phyloP scores from a whole-genome alignment of 2,113 vertebrate genomes.

The Lates calcarifer region DNA sequence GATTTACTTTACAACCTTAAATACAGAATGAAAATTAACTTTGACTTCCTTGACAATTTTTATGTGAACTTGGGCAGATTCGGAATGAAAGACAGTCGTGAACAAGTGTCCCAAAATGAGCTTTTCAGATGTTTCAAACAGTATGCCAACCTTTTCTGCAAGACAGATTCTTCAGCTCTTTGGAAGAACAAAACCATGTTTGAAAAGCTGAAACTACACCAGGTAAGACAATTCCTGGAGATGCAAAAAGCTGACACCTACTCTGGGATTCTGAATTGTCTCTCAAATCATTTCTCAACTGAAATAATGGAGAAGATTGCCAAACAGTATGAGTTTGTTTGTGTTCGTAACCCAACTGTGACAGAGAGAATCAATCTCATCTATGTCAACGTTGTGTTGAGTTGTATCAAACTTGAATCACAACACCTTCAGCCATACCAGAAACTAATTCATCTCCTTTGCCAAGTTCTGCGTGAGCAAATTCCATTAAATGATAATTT shows the following conservation, averaged over 20 bases:
- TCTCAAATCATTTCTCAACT: slow-evolving; percentile 19
- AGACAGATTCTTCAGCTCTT: slow-evolving; percentile 55
- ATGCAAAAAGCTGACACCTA: slow-evolving; percentile 70
- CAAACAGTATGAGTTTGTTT: not conserved
- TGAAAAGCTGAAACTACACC: not conserved
- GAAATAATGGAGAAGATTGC: slow-evolving; percentile 59
- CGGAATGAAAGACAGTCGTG: slow-evolving; percentile 62
- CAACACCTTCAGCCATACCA: rapidly evolving
- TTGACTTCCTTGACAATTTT: slow-evolving; percentile 72
- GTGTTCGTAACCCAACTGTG: rapidly evolving
- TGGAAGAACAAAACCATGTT: slow-evolving; percentile 26
- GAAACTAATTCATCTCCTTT: rapidly evolving
- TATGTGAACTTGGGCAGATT: slow-evolving; percentile 73
- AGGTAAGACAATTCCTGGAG: slow-evolving; percentile 58
- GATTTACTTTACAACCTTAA: slow-evolving; percentile 77
- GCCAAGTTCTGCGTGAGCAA: rapidly evolving
- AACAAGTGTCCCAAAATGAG: slow-evolving; percentile 52
- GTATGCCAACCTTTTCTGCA: slow-evolving; percentile 73
- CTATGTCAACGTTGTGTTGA: slow-evolving; percentile 76
- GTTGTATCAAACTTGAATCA: slow-evolving; percentile 65
- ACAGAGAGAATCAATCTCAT: slow-evolving; percentile 70
- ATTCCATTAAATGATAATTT: slow-evolving; percentile 18
- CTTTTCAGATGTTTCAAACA: slow-evolving; percentile 63
- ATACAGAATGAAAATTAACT: slow-evolving; percentile 71
- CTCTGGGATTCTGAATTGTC: slow-evolving; percentile 67